Evolutionary conservation across 2,113 vertebrate species (phyloP).

Genomic region (Machaerirhynchus nigripectus): DNA sequence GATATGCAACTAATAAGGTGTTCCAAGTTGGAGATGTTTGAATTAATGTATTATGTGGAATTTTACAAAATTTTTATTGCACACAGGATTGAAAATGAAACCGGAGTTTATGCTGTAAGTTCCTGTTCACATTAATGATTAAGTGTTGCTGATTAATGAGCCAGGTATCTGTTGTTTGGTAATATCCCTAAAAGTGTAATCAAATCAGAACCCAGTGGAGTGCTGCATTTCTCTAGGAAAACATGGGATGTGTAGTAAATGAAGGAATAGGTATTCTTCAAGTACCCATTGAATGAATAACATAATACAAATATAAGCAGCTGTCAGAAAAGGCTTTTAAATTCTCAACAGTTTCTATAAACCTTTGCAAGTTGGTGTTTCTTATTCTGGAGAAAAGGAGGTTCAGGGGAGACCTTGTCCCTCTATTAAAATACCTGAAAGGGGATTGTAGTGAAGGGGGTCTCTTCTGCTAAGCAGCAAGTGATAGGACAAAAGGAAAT

Average conservation of each 20-base stretch:
- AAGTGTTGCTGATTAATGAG: not conserved
- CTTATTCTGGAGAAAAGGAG: not conserved
- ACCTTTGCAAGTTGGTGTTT: accelerated
- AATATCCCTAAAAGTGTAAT: not conserved
- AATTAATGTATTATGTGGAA: not conserved
- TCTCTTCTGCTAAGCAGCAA: not conserved
- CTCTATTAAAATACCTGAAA: not conserved
- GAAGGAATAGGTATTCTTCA: not conserved
- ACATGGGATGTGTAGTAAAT: not conserved
- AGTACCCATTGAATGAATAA: accelerated
- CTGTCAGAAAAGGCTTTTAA: not conserved
- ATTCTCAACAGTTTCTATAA: not conserved
- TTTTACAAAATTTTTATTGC: not conserved
- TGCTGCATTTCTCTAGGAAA: not conserved
- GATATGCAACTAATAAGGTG: not conserved
- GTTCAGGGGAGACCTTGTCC: accelerated
- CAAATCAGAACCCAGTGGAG: not conserved
- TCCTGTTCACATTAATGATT: not conserved
- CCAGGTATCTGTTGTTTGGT: not conserved
- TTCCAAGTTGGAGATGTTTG: not conserved
- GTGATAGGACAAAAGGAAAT: not conserved
- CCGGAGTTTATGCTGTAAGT: not conserved
- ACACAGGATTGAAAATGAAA: not conserved
- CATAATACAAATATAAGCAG: not conserved
- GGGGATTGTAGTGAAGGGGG: not conserved